These are phyloP conservation scores for Lutraria lutraria DNA, from an alignment of 2,888 invertebrate species.

Conservation along the genomic window DNA sequence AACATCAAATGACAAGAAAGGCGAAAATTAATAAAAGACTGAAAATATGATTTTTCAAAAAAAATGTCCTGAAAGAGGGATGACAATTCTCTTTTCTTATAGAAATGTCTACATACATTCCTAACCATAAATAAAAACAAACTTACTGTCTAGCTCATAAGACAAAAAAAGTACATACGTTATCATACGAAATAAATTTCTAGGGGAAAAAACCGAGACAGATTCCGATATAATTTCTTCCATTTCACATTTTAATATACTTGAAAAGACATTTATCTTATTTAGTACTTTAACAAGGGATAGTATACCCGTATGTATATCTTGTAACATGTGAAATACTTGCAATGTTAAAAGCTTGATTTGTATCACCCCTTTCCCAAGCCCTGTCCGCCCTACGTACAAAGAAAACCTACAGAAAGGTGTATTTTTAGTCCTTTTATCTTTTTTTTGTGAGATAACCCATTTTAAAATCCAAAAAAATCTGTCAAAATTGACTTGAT, in stretches of 20 bases:
- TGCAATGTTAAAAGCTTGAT: background rate
- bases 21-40: background rate
- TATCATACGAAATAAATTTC: background rate
- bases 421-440: background rate
- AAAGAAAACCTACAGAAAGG: background rate
- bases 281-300: background rate
- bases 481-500: conserved; percentile 17
- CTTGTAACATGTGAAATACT: background rate
- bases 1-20: background rate
- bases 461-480: background rate
- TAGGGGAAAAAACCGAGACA: background rate
- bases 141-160: background rate
- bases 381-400: conserved; percentile 8
- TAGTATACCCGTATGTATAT: background rate
- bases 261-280: background rate
- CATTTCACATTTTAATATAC: no score
- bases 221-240: background rate
- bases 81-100: background rate
- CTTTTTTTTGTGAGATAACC: background rate
- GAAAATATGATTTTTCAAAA: background rate
- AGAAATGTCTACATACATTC: background rate
- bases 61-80: background rate
- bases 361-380: background rate
- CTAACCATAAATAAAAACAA: background rate
- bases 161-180: background rate